These are phyloP conservation scores for Spilosoma lubricipeda DNA, from an alignment of 2,888 invertebrate species.

Conservation along the genomic window DNA sequence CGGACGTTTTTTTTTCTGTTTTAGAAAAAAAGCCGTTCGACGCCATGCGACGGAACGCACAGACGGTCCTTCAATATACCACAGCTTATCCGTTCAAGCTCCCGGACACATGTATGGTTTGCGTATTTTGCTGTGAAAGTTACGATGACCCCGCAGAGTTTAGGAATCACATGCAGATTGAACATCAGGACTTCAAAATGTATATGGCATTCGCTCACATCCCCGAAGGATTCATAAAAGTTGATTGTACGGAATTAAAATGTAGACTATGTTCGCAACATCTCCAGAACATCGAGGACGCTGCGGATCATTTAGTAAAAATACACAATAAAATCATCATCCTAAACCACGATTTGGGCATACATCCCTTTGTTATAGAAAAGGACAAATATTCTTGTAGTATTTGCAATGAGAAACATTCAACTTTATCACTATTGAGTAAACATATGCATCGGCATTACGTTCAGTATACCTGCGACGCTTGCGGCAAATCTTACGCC, in stretches of 20 bases:
- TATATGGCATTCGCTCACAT: slow-evolving; percentile 53
- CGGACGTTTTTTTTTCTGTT: slow-evolving; percentile 55
- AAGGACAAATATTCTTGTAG: slow-evolving; percentile 52
- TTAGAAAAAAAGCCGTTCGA: slow-evolving; percentile 51
- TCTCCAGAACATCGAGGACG: slow-evolving; percentile 34
- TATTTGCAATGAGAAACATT: slow-evolving; percentile 54
- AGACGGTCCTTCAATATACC: slow-evolving; percentile 51
- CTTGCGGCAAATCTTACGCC: slow-evolving; percentile 60
- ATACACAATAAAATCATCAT: slow-evolving; percentile 47
- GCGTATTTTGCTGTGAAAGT: slow-evolving; percentile 59
- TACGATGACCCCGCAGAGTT: slow-evolving; percentile 55
- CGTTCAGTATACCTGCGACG: slow-evolving; percentile 60
- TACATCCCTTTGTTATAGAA: slow-evolving; percentile 55
- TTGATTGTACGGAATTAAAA: slow-evolving; percentile 52
- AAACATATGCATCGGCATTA: slow-evolving; percentile 59
- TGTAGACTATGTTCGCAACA: slow-evolving; percentile 52
- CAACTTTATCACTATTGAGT: slow-evolving; percentile 50
- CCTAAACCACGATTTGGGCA: slow-evolving; percentile 47
- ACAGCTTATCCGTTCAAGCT: slow-evolving; percentile 59
- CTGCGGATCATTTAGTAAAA: slow-evolving; percentile 49
- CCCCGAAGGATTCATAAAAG: slow-evolving; percentile 51
- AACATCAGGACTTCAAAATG: slow-evolving; percentile 53
- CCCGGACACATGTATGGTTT: slow-evolving; percentile 49
- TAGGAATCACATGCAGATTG: slow-evolving; percentile 54
- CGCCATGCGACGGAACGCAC: slow-evolving; percentile 53